These are phyloP conservation scores for Glaucidium brasilianum DNA, from an alignment of 2,113 vertebrate genomes.

Conservation along the genomic window DNA sequence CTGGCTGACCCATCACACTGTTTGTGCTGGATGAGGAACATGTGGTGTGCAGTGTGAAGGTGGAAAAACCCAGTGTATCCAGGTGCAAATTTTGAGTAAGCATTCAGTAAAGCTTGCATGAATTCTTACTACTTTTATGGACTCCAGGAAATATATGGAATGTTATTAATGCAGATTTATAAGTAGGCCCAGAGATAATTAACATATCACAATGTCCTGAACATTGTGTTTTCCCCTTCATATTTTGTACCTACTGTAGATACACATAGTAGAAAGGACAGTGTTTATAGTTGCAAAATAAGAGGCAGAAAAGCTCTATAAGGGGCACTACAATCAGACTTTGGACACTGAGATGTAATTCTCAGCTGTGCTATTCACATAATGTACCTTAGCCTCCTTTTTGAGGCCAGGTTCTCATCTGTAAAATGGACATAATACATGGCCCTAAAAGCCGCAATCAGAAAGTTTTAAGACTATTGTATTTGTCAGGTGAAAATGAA, in stretches of 20 bases:
- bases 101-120: not conserved
- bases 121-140: not conserved
- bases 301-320: not conserved
- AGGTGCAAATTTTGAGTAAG: constrained; percentile 47
- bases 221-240: not conserved
- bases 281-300: not conserved
- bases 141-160: not conserved
- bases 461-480: not conserved
- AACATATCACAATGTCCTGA: not conserved
- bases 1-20: constrained; percentile 45
- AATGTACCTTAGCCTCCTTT: not conserved
- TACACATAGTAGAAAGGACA: not conserved
- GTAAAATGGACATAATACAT: not conserved
- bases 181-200: not conserved
- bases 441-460: not conserved
- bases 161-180: not conserved
- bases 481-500: not conserved
- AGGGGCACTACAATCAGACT: not conserved
- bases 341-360: not conserved
- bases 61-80: constrained; percentile 35
- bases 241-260: not conserved
- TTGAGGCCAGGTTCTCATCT: not conserved
- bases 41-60: constrained; percentile 29
- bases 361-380: not conserved
- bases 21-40: constrained; percentile 58